These are phyloP conservation scores for Ciconia stormi DNA, from an alignment of 2,113 vertebrate species.

Conservation along the genomic window DNA sequence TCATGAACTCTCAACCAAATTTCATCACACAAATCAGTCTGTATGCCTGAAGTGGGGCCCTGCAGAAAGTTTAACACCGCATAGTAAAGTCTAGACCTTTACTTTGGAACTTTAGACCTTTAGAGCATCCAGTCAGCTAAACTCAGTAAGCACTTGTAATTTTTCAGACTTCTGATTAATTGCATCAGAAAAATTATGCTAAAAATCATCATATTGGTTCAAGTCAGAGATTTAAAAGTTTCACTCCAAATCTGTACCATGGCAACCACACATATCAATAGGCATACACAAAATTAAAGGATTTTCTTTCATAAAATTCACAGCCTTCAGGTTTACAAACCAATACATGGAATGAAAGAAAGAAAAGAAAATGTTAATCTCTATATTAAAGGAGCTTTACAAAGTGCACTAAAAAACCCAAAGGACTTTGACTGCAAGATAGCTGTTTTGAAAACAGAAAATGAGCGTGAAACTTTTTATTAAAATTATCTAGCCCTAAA, in stretches of 20 bases:
- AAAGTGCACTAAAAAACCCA: not conserved
- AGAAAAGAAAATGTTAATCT: not conserved
- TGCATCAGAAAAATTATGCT: not conserved
- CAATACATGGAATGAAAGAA: not conserved
- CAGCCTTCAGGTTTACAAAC: conserved; percentile 11
- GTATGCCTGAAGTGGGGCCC: not conserved
- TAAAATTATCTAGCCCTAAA: not conserved
- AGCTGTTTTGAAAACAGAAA: not conserved
- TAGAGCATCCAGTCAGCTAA: not conserved
- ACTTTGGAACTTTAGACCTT: not conserved
- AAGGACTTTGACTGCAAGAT: not conserved
- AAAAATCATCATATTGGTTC: not conserved
- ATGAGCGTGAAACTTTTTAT: not conserved
- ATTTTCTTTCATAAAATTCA: conserved; percentile 30
- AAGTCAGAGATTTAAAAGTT: not conserved
- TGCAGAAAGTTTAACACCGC: not conserved
- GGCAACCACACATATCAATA: not conserved
- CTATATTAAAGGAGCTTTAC: conserved; percentile 11
- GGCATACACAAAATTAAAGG: conserved; percentile 1
- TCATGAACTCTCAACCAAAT: not conserved
- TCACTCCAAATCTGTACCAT: not conserved
- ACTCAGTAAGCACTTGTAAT: not conserved
- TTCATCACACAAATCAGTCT: not conserved
- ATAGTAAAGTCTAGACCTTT: not conserved
- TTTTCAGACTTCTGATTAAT: not conserved